These are phyloP conservation scores for Alloplasta piceator DNA, from an alignment of 2,888 invertebrate genomes.

Conservation along the genomic window DNA sequence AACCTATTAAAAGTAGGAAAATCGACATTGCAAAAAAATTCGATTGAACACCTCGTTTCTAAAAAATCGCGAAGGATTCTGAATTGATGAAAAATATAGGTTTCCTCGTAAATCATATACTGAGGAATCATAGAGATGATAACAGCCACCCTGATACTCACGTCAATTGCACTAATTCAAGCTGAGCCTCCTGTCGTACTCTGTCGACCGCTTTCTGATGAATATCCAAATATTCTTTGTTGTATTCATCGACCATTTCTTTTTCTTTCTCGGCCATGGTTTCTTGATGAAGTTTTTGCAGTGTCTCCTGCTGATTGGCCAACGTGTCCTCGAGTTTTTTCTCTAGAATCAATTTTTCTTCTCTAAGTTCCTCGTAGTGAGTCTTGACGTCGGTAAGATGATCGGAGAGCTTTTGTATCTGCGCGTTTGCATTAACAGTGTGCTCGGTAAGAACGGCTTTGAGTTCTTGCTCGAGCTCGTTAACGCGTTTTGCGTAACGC, in stretches of 20 bases:
- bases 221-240: conserved; percentile 80
- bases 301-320: conserved; percentile 75
- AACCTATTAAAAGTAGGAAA: too few relatives aligned
- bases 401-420: conserved; percentile 78
- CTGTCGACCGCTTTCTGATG: conserved; percentile 80
- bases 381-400: conserved; percentile 76
- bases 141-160: conserved; percentile 65
- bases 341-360: conserved; percentile 75
- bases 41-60: too few relatives aligned
- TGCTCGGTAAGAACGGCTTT: conserved; percentile 78
- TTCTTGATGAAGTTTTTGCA: conserved; percentile 74
- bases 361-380: conserved; percentile 74
- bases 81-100: too few relatives aligned
- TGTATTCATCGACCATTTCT: conserved; percentile 74
- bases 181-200: conserved; percentile 77
- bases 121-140: too few relatives aligned
- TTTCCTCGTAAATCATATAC: too few relatives aligned
- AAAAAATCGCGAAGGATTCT: too few relatives aligned
- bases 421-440: conserved; percentile 77
- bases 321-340: conserved; percentile 75
- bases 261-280: conserved; percentile 74
- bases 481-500: conserved; percentile 76
- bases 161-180: conserved; percentile 79
- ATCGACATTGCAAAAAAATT: too few relatives aligned
- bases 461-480: conserved; percentile 78